Conservation (phyloP, 2,888 invertebrate genomes). For the Lochmaea capreae region DNA sequence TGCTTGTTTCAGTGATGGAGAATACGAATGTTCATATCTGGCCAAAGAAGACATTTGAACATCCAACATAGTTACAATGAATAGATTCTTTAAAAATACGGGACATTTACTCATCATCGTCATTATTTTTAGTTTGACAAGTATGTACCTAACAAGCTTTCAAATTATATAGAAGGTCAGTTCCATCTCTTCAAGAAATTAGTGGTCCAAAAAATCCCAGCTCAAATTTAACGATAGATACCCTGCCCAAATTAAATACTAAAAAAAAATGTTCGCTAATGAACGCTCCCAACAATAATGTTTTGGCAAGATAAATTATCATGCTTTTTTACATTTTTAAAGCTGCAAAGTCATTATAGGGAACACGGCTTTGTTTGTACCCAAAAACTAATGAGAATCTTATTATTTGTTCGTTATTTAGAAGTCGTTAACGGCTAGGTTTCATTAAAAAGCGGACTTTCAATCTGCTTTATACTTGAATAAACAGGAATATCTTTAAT, state of each 20-base stretch:
- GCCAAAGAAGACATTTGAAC: no score
- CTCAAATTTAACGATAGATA: not conserved
- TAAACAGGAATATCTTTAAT: not conserved
- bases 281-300: not conserved
- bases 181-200: not conserved
- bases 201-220: not conserved
- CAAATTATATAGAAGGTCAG: not conserved
- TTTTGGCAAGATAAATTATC: conserved; percentile 18
- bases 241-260: not conserved
- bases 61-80: no score
- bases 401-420: conserved; percentile 1
- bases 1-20: no score
- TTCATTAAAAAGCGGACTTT: not conserved
- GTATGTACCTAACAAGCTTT: no score
- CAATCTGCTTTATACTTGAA: not conserved
- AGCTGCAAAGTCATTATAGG: conserved; percentile 1
- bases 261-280: conserved; percentile 9
- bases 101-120: no score
- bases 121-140: no score
- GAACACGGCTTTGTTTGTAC: not conserved
- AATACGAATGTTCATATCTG: no score
- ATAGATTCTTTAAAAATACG: no score
- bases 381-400: not conserved
- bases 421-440: not conserved
- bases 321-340: conserved; percentile 5